Base-by-base conservation (phyloP, 2,888 invertebrate genomes). In the Synanthedon myopaeformis region DNA sequence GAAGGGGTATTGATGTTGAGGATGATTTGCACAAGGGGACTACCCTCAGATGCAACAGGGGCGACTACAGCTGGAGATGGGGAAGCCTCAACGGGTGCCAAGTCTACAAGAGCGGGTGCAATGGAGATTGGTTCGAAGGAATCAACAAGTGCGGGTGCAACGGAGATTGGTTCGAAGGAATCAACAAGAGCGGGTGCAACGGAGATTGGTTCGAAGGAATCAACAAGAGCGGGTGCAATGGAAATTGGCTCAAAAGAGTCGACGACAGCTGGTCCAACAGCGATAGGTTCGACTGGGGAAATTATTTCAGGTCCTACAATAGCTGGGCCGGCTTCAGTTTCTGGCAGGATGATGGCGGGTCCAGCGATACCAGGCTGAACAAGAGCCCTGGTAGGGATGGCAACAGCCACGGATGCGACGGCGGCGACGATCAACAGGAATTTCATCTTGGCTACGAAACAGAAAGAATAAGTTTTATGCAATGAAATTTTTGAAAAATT, bases 11-110 rank as follows among this genome's bases (percentile, higher is more conserved):
- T 56, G 49, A 64, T 58, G 59, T 64, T 64, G 52, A 64, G 52
- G 60, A 62, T 64, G 57, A 67, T 59, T 55, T 65, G 61, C n/a
- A 68, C 62, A n/a, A 65, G 60, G 13, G 63, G 62, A 52, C 61
- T 54, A 51, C 49, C 54, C 50, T 55, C 52, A 52, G 41, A n/a
- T 42, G 23, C 51, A 52, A 56, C 57, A 54, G 54, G 51, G 23
- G 53, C 51, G 5, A 63, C 60, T 5, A 61, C 54, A 49, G 49
- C 49, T 12, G 49, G 49, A 49, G 41, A 61, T 54, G 10, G 58
- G 62, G 45, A 14, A 17, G 17, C 49, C 3, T 17, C 52, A 41
- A 52, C 42, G 13, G 48, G 48, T 62, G 64, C 42, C 53, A 55
- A 55, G 41, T 54, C 62, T 8, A 63, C 56, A 12, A 57, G 48